A percentile compares a stretch with the other conserved stretches of the same genome.
phyloP scores from a whole-genome alignment of 2,113 vertebrate species.

The Meles meles region DNA sequence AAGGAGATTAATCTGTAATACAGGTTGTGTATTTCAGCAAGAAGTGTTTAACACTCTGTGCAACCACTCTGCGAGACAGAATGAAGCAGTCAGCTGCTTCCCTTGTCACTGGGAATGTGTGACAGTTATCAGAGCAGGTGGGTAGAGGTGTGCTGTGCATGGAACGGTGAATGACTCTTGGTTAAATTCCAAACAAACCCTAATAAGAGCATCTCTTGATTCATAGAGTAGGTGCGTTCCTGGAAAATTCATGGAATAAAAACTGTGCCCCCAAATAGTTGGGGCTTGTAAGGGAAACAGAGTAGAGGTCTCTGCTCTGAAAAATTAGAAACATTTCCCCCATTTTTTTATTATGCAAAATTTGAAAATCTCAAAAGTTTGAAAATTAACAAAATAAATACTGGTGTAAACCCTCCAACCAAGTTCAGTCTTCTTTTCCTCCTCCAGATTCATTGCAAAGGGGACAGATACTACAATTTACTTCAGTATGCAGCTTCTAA shows the following conservation, averaged over 20 bases:
- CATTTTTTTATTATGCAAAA: background rate
- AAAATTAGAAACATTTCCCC: background rate
- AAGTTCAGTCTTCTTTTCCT: background rate
- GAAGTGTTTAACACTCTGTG: background rate
- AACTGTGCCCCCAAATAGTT: background rate
- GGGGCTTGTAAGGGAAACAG: background rate
- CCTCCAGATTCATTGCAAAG: background rate
- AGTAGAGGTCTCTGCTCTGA: background rate
- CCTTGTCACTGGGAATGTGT: background rate
- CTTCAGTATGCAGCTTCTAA: background rate
- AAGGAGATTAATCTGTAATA: background rate
- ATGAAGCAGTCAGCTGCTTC: background rate
- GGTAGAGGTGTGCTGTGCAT: too few relatives aligned
- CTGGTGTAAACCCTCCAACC: background rate
- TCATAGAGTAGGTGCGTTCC: background rate
- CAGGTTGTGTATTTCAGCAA: background rate
- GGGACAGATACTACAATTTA: background rate
- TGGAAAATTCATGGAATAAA: background rate
- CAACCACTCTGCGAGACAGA: background rate
- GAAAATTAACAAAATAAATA: background rate
- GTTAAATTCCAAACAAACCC: background rate
- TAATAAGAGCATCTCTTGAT: background rate
- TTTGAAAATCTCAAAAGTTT: too few relatives aligned
- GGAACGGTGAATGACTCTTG: too few relatives aligned
- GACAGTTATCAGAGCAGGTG: background rate